Percentiles rank a stretch among this genome's conserved stretches.
Evolutionary conservation across 2,888 invertebrate genomes (phyloP).

Genomic region (Serrognathus titanus): DNA sequence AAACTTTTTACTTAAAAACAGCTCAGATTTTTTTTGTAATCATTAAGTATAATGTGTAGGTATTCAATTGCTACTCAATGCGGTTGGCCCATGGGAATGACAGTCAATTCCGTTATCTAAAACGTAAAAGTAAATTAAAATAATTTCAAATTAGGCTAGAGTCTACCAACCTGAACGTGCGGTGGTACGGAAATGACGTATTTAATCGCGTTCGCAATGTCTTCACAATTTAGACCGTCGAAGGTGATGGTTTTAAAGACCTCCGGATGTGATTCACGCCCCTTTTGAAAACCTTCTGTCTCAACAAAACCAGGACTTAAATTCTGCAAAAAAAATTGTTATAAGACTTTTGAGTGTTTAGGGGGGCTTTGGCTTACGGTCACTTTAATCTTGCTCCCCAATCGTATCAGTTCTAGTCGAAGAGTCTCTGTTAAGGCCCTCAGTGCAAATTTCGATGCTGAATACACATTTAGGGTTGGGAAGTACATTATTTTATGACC

Average conservation of each 20-base stretch:
- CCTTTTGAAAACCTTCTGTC: conserved; percentile 44
- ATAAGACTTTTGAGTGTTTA: background rate
- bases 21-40: no score
- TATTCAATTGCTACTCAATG: no score
- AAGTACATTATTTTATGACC: conserved; percentile 31
- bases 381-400: conserved; percentile 28
- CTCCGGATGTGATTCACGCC: background rate
- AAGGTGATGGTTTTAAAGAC: background rate
- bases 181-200: conserved; percentile 61
- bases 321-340: conserved; percentile 46
- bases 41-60: no score
- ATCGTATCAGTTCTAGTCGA: conserved; percentile 18
- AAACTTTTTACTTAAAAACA: no score
- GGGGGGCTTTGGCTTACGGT: conserved; percentile 20
- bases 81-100: conserved; percentile 13
- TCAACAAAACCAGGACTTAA: conserved; percentile 62
- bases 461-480: conserved; percentile 27
- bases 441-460: conserved; percentile 27
- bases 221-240: conserved; percentile 35
- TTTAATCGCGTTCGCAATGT: conserved; percentile 60
- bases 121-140: background rate
- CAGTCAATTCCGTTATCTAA: conserved; percentile 14
- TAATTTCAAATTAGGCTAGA: background rate
- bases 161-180: conserved; percentile 52
- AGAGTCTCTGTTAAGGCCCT: conserved; percentile 26